Evolutionary conservation across 2,888 invertebrate genomes (phyloP).

Genomic region (Argyresthia goedartella): DNA sequence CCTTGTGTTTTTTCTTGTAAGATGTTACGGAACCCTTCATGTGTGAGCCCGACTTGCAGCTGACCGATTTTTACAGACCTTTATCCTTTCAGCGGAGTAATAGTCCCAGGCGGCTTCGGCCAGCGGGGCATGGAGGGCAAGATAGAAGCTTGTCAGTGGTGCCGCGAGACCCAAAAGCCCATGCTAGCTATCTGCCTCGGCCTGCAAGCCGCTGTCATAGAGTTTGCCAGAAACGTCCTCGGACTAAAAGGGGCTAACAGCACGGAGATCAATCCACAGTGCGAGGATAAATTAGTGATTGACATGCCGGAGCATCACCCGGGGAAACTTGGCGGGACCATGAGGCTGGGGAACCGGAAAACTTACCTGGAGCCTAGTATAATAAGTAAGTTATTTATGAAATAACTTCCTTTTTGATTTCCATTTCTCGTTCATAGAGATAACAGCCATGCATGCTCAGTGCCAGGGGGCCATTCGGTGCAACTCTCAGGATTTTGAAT

Average conservation of each 20-base stretch:
- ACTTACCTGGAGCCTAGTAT: slow-evolving; percentile 81
- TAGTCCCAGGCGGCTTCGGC: slow-evolving; percentile 99
- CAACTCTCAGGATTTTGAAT: too few species aligned
- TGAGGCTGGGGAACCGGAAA: slow-evolving; percentile 94
- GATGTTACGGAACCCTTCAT: too few species aligned
- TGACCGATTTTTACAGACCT: too few species aligned
- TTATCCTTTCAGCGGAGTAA: slow-evolving; percentile 78
- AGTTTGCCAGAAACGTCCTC: slow-evolving; percentile 91
- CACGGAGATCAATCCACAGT: slow-evolving; percentile 84
- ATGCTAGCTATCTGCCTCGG: slow-evolving; percentile 98
- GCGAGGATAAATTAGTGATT: slow-evolving; percentile 86
- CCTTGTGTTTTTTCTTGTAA: too few species aligned
- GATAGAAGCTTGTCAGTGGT: slow-evolving; percentile 94
- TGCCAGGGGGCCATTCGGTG: too few species aligned
- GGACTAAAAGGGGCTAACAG: slow-evolving; percentile 84
- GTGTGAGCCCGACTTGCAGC: too few species aligned
- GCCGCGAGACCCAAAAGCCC: slow-evolving; percentile 89
- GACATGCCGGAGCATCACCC: slow-evolving; percentile 99
- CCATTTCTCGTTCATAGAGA: too few species aligned
- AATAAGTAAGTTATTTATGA: slow-evolving; percentile 66
- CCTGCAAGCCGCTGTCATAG: slow-evolving; percentile 96
- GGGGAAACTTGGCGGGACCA: slow-evolving; percentile 95
- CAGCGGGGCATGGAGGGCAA: slow-evolving; percentile 96
- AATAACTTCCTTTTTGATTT: too few species aligned
- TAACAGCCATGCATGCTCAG: too few species aligned